Evolutionary conservation across 1,140 invertebrate species (phyloP).

Genomic region (Drosophila paulistorum): DNA sequence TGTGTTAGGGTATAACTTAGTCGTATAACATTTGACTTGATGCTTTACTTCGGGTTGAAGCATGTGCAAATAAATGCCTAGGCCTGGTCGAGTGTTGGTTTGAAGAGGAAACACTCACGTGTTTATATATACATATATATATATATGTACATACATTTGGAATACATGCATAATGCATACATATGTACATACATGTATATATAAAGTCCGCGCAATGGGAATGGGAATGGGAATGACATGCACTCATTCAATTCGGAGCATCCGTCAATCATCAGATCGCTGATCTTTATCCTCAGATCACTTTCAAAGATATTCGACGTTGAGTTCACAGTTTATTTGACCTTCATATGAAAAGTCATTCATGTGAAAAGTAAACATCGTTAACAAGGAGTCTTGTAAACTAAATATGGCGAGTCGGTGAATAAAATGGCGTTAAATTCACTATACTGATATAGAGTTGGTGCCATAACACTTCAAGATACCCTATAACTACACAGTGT

Average conservation of each 20-base stretch:
- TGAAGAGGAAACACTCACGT: constrained; percentile 43
- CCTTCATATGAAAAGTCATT: constrained; percentile 18
- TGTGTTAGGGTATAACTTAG: background rate
- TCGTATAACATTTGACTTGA: constrained; percentile 1
- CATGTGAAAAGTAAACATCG: constrained; percentile 29
- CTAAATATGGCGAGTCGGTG: background rate
- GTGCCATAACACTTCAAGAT: too few relatives aligned
- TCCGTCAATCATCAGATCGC: constrained; percentile 52
- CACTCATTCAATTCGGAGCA: constrained; percentile 47
- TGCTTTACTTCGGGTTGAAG: constrained; percentile 10
- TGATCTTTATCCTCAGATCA: background rate
- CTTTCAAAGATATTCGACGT: constrained; percentile 17
- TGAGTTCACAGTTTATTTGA: constrained; percentile 8
- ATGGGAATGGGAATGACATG: constrained; percentile 61
- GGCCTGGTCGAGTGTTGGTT: constrained; percentile 46
- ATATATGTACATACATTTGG: constrained; percentile 18
- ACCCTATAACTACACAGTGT: too few relatives aligned
- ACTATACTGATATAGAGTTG: background rate
- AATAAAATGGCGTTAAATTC: constrained; percentile 14
- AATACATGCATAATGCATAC: background rate
- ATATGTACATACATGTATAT: constrained; percentile 16
- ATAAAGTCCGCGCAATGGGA: constrained; percentile 1
- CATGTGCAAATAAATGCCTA: constrained; percentile 48
- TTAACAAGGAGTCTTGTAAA: background rate
- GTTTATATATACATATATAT: background rate